phyloP scores from a whole-genome alignment of 2,113 vertebrate genomes.

The Prunella fulvescens region DNA sequence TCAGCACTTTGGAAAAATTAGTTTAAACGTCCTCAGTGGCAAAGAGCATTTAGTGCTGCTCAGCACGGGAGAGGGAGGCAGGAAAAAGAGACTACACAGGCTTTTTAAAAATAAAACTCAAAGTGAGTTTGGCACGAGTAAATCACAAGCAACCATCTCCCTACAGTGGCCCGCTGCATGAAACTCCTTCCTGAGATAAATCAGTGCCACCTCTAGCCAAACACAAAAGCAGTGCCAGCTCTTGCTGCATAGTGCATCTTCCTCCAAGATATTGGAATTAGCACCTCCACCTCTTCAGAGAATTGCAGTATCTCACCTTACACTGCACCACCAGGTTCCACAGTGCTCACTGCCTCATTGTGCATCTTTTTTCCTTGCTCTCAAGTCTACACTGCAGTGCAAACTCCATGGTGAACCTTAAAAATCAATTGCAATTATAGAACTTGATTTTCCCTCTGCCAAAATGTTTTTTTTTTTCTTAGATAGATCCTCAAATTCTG shows the following conservation, averaged over 20 bases:
- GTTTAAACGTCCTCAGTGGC: constrained; percentile 12
- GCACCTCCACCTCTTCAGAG: neutral
- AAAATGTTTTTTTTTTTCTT: neutral
- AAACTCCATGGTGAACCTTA: neutral
- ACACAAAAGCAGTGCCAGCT: neutral
- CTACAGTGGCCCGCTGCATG: neutral
- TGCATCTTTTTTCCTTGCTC: neutral
- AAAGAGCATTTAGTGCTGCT: constrained; percentile 25
- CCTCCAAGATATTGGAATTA: neutral
- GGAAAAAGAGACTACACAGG: neutral
- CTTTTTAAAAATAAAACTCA: constrained; percentile 49
- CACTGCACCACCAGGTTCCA: neutral
- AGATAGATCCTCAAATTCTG: neutral
- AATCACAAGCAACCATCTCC: constrained; percentile 18
- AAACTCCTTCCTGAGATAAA: constrained; percentile 9
- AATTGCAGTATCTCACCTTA: neutral
- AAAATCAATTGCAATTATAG: neutral
- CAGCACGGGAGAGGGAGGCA: neutral
- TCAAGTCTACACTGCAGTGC: neutral
- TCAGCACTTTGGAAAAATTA: constrained; percentile 57
- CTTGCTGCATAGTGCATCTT: neutral
- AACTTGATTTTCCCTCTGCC: neutral
- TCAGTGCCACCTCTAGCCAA: neutral
- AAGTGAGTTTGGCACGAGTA: neutral
- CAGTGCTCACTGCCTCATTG: neutral